Conservation (phyloP, 2,113 vertebrate species). For the Microcebus ravelobensis region DNA sequence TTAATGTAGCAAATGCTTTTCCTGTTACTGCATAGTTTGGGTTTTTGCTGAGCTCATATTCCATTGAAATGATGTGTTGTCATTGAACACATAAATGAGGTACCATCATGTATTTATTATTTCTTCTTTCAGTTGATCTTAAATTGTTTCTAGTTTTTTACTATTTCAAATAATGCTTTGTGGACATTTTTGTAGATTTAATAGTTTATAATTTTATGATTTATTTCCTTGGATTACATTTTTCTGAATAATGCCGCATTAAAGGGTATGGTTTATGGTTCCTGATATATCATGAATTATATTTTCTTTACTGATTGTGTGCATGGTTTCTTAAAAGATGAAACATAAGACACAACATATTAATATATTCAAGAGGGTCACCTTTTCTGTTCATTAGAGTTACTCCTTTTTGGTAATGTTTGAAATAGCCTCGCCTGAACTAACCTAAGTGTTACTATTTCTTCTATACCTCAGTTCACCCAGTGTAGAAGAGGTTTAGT, state of each 20-base stretch:
- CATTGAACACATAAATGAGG: neutral
- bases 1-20: neutral
- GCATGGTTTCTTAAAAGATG: neutral
- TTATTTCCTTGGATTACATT: neutral
- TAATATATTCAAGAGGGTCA: neutral
- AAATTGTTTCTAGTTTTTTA: neutral
- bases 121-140: neutral
- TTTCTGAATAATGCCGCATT: neutral
- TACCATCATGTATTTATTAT: neutral
- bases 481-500: neutral
- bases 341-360: neutral
- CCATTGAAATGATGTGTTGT: neutral
- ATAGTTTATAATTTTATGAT: neutral
- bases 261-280: neutral
- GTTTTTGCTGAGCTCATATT: neutral
- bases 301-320: neutral
- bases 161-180: neutral
- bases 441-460: neutral
- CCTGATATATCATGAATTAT: neutral
- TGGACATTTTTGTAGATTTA: neutral
- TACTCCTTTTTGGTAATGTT: constrained; percentile 39
- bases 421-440: neutral
- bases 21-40: neutral
- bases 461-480: neutral
- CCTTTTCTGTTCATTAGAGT: neutral